Conservation (phyloP, 2,888 invertebrate species). For the Agapostemon virescens region DNA sequence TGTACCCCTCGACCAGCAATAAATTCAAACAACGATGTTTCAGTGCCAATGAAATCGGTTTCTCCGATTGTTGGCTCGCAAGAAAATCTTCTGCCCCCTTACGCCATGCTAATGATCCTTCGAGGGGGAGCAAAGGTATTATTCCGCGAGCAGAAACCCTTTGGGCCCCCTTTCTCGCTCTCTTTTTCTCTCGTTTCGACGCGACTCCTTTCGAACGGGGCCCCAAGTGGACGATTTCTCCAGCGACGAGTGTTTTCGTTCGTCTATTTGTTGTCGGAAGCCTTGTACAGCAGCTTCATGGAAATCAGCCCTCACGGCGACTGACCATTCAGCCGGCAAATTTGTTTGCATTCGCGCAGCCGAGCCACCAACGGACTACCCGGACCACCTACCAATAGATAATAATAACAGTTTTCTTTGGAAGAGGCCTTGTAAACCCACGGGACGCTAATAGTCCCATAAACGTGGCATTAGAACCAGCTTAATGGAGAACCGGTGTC, state of each 20-base stretch:
- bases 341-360: slow-evolving; percentile 1
- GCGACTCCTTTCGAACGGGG: neutral
- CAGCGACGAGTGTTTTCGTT: slow-evolving; percentile 7
- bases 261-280: neutral
- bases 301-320: neutral
- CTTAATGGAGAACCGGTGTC: slow-evolving; percentile 12
- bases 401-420: slow-evolving; percentile 7
- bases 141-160: slow-evolving; percentile 21
- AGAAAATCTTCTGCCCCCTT: neutral
- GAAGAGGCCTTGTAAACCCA: neutral
- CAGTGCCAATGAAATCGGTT: neutral
- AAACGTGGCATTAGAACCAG: neutral
- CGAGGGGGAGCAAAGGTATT: slow-evolving; percentile 28
- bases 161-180: neutral
- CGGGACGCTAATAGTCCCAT: neutral
- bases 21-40: neutral
- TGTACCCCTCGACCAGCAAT: neutral
- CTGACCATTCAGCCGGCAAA: neutral
- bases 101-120: slow-evolving; percentile 40
- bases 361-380: neutral
- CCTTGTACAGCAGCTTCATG: neutral
- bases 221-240: slow-evolving; percentile 3
- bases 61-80: neutral
- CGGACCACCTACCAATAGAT: slow-evolving; percentile 17
- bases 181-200: neutral